Conservation (phyloP, 2,888 invertebrate species). For the Xylota sylvarum region DNA sequence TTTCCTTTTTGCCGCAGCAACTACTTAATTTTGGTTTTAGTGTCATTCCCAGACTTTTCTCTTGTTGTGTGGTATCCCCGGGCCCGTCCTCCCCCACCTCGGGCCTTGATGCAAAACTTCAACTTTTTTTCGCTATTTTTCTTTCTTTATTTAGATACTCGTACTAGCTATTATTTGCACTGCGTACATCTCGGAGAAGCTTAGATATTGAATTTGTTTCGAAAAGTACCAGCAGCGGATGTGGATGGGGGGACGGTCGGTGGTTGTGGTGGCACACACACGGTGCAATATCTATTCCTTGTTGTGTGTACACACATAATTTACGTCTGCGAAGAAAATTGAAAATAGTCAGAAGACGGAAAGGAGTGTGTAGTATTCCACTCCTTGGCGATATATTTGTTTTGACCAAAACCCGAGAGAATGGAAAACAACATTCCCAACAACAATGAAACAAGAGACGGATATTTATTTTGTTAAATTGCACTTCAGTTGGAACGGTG, state of each 20-base stretch:
- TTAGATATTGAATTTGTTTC: conserved; percentile 68
- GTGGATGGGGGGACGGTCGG: conserved; percentile 14
- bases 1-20: conserved; percentile 23
- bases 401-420: conserved; percentile 34
- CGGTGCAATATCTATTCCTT: conserved; percentile 36
- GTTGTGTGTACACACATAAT: conserved; percentile 41
- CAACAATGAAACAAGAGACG: conserved; percentile 31
- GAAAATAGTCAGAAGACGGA: conserved; percentile 14
- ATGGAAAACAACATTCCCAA: conserved; percentile 31
- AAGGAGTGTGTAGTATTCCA: conserved; percentile 17
- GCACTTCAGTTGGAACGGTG: conserved; percentile 39
- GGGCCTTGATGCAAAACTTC: background rate
- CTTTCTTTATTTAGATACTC: conserved; percentile 26
- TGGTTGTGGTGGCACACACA: conserved; percentile 38
- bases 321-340: conserved; percentile 46
- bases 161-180: conserved; percentile 69
- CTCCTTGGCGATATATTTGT: conserved; percentile 38
- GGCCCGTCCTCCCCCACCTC: background rate
- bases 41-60: conserved; percentile 49
- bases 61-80: background rate
- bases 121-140: background rate
- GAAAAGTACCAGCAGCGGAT: conserved; percentile 37
- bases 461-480: conserved; percentile 75
- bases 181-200: conserved; percentile 60
- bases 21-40: conserved; percentile 67